Percentiles rank a stretch among this genome's conserved stretches.
Conservation (phyloP, 2,113 vertebrate genomes). For the Boulengeromyrus knoepffleri region DNA sequence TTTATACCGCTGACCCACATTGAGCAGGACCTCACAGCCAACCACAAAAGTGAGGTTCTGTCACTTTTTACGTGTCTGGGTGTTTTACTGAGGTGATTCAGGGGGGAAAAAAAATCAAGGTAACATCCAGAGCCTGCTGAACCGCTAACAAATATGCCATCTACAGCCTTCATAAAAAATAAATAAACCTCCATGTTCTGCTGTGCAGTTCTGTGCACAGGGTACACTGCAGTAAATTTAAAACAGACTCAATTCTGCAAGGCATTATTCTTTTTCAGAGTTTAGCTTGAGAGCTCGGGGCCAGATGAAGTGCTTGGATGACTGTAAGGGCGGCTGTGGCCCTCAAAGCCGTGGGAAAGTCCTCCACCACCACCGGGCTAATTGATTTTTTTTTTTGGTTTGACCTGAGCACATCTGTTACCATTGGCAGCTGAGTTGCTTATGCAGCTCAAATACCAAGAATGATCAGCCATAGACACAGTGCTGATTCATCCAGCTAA, state of each 20-base stretch:
- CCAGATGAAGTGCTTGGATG: background rate
- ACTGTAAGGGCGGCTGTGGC: background rate
- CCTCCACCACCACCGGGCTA: background rate
- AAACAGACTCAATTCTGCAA: background rate
- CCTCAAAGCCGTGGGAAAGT: background rate
- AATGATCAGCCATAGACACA: background rate
- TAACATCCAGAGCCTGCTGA: background rate
- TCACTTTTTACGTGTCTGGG: background rate
- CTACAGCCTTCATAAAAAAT: background rate
- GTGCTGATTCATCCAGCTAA: background rate
- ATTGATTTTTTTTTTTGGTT: background rate
- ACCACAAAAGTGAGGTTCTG: background rate
- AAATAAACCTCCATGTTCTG: background rate
- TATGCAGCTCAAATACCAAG: background rate
- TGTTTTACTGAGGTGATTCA: background rate
- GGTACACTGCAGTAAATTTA: background rate
- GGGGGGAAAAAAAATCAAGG: background rate
- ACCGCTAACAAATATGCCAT: background rate
- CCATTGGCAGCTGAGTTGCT: background rate
- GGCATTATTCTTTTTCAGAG: background rate
- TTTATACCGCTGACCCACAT: background rate
- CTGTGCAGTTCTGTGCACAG: background rate
- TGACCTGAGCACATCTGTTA: background rate
- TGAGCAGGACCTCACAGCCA: background rate
- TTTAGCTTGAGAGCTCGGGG: background rate